These are phyloP conservation scores for Leptopilina myrica DNA, from an alignment of 2,888 invertebrate species.

Conservation along the genomic window DNA sequence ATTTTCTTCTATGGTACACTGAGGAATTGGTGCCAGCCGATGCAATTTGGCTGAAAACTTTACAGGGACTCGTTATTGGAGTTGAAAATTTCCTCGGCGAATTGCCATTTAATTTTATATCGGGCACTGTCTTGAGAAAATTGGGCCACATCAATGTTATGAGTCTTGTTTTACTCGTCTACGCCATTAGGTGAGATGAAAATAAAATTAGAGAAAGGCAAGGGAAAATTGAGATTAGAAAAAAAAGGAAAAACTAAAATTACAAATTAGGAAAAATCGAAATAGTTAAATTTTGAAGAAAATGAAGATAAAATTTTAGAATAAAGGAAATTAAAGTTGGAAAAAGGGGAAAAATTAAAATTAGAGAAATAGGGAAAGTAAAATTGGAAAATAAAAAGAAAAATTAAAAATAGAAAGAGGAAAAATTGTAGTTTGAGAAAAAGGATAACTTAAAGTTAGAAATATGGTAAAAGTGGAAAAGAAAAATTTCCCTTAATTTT, in stretches of 20 bases:
- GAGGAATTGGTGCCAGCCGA: conserved; percentile 82
- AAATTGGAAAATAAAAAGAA: too few species aligned
- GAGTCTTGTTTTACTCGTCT: conserved; percentile 88
- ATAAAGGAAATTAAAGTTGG: too few species aligned
- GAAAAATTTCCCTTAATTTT: too few species aligned
- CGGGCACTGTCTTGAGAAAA: conserved; percentile 77
- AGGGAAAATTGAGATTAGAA: background rate
- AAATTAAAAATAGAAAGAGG: too few species aligned
- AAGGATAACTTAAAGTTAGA: background rate
- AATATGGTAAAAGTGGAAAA: background rate
- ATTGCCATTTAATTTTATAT: conserved; percentile 91
- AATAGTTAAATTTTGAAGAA: conserved; percentile 21
- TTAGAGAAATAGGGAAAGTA: too few species aligned
- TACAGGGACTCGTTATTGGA: conserved; percentile 84
- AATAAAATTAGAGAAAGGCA: background rate
- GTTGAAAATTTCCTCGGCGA: conserved; percentile 91
- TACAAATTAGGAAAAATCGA: background rate
- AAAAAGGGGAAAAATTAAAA: too few species aligned
- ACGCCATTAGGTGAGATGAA: conserved; percentile 80
- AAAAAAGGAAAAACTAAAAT: too few species aligned
- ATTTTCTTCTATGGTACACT: conserved; percentile 91
- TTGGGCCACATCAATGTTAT: conserved; percentile 90
- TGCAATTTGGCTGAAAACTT: conserved; percentile 82
- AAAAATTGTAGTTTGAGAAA: too few species aligned
- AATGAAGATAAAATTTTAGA: too few species aligned